These are phyloP conservation scores for Brachionus rubens DNA, from an alignment of 1,140 invertebrate genomes.

Conservation along the genomic window DNA sequence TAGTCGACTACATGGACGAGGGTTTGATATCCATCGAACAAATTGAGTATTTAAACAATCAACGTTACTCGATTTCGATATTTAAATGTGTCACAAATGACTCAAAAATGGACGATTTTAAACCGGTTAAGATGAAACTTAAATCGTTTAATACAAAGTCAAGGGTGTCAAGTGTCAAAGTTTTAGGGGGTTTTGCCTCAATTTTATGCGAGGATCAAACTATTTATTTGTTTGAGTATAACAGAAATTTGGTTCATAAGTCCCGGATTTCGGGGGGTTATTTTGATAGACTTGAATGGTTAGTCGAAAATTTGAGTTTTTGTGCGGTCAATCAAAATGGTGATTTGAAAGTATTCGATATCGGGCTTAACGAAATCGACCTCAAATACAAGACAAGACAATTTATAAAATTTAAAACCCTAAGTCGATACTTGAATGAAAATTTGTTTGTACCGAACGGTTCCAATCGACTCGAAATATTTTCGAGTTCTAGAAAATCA, in stretches of 20 bases:
- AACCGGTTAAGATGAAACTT: background rate
- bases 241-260: constrained; percentile 26
- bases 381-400: constrained; percentile 1
- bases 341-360: background rate
- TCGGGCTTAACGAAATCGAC: constrained; percentile 20
- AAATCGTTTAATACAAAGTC: background rate
- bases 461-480: background rate
- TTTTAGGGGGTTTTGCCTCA: background rate
- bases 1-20: background rate
- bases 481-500: background rate
- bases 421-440: background rate
- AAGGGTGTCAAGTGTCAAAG: background rate
- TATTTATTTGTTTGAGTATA: background rate
- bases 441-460: constrained; percentile 3
- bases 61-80: background rate
- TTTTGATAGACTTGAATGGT: background rate
- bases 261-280: background rate
- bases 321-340: constrained; percentile 1
- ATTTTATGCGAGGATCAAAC: background rate
- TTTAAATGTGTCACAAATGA: background rate
- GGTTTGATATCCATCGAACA: constrained; percentile 19
- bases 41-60: constrained; percentile 25
- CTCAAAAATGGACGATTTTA: background rate
- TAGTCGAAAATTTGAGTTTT: constrained; percentile 3
- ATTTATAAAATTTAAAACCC: constrained; percentile 12